These are phyloP conservation scores for Trichogramma pretiosum DNA, from an alignment of 1,140 invertebrate genomes.

Conservation along the genomic window DNA sequence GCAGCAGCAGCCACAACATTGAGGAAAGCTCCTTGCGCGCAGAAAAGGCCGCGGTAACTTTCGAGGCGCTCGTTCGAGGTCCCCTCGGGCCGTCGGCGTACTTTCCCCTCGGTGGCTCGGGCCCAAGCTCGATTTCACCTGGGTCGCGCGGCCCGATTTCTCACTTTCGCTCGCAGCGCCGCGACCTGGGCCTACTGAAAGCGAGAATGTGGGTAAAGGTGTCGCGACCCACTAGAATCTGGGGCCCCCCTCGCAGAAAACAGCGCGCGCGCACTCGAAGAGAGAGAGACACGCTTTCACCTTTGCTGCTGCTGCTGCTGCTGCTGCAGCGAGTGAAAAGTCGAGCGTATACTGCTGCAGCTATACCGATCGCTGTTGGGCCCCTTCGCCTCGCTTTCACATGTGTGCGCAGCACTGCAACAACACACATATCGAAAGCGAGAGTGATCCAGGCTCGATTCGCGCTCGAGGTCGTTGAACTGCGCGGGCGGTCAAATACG, in stretches of 20 bases:
- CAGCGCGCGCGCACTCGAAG: too few species aligned
- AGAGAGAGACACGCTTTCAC: slow-evolving; percentile 26
- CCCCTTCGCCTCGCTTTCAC: slow-evolving; percentile 13
- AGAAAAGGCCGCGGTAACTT: too few species aligned
- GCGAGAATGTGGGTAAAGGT: slow-evolving; percentile 24
- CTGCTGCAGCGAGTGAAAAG: too few species aligned
- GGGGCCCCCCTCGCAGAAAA: too few species aligned
- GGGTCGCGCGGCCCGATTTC: slow-evolving; percentile 5
- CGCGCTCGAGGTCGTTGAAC: too few species aligned
- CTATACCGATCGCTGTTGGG: slow-evolving; percentile 13
- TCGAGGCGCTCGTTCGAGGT: too few species aligned
- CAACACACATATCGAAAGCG: slow-evolving; percentile 36
- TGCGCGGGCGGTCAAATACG: too few species aligned
- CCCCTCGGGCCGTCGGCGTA: too few species aligned
- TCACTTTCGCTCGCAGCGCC: slow-evolving; percentile 9
- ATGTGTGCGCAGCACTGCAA: too few species aligned
- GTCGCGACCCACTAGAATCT: slow-evolving; percentile 23
- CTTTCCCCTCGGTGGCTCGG: neutral
- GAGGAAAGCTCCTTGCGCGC: too few species aligned
- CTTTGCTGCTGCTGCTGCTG: slow-evolving; percentile 20
- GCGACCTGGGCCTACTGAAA: slow-evolving; percentile 10
- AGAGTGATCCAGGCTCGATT: too few species aligned
- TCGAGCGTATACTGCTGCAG: slow-evolving; percentile 24
- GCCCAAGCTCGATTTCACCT: neutral
- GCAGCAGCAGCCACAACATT: too few species aligned